Base-by-base conservation (phyloP, 37 sponge, comb jelly and placozoan genomes). In the Agelas oroides region DNA sequence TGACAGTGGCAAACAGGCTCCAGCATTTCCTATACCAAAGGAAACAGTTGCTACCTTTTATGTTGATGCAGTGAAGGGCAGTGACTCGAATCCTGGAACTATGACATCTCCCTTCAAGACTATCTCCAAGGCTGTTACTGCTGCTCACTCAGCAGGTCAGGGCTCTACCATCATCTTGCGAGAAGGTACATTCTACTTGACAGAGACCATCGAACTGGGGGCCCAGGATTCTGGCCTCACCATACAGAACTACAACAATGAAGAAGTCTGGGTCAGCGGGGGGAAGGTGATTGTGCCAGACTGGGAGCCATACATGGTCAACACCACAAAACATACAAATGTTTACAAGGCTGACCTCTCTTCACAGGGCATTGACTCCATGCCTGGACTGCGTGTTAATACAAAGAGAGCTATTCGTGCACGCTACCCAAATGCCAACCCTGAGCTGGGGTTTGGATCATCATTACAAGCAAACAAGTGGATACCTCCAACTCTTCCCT, bases 381-480 rank as follows among this genome's bases (percentile, higher is more conserved):
- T 83, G 27, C 75, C 54, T 19, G 89, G 89, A 18, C 67, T 89
- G 20, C 77, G 78, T 77, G 89, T 89, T 30, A 70, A 89, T 27
- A 65, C 54, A 5, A 76, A 60, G 21, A 77, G 92, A 36, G 86
- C 82, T 25, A 78, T 85, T 57, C 82, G 91, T 38, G 94, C 94
- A 21, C 70, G 94, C 16, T 93, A 88, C 61, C 94, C 94, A 27
- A 80, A 93, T 72, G 94, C 87, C 24, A 86, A 93, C 38, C 94
- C 94, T 25, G 87, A 88, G 73, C 71, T 46, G 19, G 86, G 86
- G 34, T 85, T 78, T 36, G 90, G 84, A 31, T 93, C 81, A 39
- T 59, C 66, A 0, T 60, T 75, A 5, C 72, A 31, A 27, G 89
- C 81, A 25, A 85, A 71, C 6, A 77, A 64, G 16, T 61, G 75